phyloP scores from a whole-genome alignment of 2,888 invertebrate genomes.

The Aleiodes testaceus region DNA sequence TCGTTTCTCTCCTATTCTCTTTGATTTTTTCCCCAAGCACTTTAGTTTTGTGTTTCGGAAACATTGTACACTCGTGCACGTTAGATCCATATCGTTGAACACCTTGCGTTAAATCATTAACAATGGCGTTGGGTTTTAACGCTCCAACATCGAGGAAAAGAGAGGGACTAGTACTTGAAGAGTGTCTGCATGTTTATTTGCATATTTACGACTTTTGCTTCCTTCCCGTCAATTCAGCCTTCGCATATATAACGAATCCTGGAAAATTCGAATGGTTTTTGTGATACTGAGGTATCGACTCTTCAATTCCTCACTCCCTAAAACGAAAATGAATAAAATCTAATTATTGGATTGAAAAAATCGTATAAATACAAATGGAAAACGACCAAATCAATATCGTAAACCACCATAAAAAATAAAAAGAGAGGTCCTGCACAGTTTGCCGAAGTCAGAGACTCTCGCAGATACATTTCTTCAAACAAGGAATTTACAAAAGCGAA shows the following conservation, averaged over 20 bases:
- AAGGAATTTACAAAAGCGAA: conserved; percentile 38
- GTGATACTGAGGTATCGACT: no score
- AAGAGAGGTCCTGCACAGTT: no score
- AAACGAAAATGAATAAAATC: no score
- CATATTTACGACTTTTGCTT: conserved; percentile 53
- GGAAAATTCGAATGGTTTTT: conserved; percentile 29
- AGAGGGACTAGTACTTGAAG: conserved; percentile 1
- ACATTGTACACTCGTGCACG: conserved; percentile 10
- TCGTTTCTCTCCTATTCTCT: conserved; percentile 10
- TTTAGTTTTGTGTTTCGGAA: conserved; percentile 9
- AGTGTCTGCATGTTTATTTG: conserved; percentile 45
- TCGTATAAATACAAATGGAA: no score
- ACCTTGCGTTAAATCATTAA: conserved; percentile 42
- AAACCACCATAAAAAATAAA: no score
- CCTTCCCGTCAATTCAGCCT: conserved; percentile 26
- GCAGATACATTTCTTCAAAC: conserved; percentile 26
- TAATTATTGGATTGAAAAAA: no score
- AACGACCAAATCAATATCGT: no score
- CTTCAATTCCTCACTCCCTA: no score
- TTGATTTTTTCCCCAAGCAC: conserved; percentile 29
- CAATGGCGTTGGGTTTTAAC: conserved; percentile 46
- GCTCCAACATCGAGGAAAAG: conserved; percentile 18
- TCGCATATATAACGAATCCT: conserved; percentile 30
- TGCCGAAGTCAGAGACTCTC: no score
- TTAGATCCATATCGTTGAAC: conserved; percentile 22